Evolutionary conservation across 92 coral and sea anemone genomes (phyloP), one percentile per base, ranked within the genome.

Genomic region (Phymanthus crucifer): DNA sequence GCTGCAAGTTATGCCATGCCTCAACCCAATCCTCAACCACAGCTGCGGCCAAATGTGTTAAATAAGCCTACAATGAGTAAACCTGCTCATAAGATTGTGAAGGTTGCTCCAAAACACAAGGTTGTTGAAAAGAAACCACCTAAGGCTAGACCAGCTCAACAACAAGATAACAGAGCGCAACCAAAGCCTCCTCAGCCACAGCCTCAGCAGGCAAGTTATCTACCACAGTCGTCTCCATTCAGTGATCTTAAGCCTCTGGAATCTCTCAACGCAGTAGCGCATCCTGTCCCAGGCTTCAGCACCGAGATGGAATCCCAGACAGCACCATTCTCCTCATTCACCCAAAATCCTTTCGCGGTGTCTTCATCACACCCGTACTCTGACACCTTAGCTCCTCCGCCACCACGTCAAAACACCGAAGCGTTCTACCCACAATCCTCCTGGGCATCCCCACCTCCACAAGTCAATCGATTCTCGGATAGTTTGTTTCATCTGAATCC

Each of bases 281-380:
- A 29, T 13, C 78, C 21, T 7, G 40, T 40, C 11, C 78, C 78
- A 12, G 32, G 58, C 47, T 72, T 10, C 19, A 61, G 73, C 45
- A 74, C 45, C 38, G 72, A 58, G 5, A 73, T 82, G 80, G 64
- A 47, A 66, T 24, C 74, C 4, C 86, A 82, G 36, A 29, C 66
- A 31, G 24, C 84, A 10, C 77, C 77, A 6, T 40, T 37, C 23
- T 50, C 80, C 1, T 75, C 86, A 10, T 48, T 34, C 52, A 82
- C 34, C 32, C 86, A 74, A 74, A 74, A 65, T 47, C 29, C 66
- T 13, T 73, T 82, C 2, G 66, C 54, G 4, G 74, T 71, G 23
- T 82, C 86, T 11, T 74, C 86, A 8, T 36, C 74, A 18, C 84
- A 80, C 58, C 78, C 84, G 21, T 80, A 68, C 64, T 80, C 84